Evolutionary conservation across 2,113 vertebrate genomes (phyloP).

Genomic region (Lepus timidus): DNA sequence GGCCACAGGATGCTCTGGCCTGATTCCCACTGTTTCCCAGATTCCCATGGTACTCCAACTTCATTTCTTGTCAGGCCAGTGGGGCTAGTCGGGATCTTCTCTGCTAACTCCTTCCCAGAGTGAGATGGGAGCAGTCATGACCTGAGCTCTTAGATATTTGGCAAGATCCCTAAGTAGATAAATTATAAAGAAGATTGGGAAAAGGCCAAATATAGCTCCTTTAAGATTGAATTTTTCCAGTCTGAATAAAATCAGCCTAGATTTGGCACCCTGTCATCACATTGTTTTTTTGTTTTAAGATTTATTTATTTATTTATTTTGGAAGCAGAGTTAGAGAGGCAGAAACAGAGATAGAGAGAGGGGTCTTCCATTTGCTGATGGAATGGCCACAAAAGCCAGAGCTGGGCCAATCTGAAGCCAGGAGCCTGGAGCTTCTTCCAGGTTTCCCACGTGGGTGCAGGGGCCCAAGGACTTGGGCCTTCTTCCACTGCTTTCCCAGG

Average conservation of each 20-base stretch:
- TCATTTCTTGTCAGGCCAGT: slow-evolving; percentile 33
- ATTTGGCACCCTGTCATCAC: neutral
- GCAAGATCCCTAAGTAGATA: neutral
- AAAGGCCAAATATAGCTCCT: neutral
- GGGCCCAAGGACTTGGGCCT: too few relatives aligned
- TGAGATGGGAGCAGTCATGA: neutral
- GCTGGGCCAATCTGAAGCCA: too few relatives aligned
- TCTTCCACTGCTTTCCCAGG: too few relatives aligned
- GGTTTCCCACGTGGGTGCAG: too few relatives aligned
- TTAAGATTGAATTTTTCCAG: neutral
- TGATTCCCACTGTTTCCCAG: neutral
- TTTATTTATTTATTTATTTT: too few relatives aligned
- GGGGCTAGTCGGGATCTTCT: neutral
- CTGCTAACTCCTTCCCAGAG: neutral
- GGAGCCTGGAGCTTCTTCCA: too few relatives aligned
- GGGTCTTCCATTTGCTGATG: too few relatives aligned
- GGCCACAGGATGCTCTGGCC: neutral
- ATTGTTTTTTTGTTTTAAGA: too few relatives aligned
- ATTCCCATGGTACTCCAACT: neutral
- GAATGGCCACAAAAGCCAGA: too few relatives aligned
- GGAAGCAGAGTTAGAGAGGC: too few relatives aligned
- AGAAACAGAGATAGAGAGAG: too few relatives aligned
- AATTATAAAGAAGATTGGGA: neutral
- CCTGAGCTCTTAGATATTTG: slow-evolving; percentile 15
- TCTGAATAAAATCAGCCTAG: slow-evolving; percentile 38